phyloP scores from a whole-genome alignment of 2,113 vertebrate genomes.

The Prunella fulvescens region DNA sequence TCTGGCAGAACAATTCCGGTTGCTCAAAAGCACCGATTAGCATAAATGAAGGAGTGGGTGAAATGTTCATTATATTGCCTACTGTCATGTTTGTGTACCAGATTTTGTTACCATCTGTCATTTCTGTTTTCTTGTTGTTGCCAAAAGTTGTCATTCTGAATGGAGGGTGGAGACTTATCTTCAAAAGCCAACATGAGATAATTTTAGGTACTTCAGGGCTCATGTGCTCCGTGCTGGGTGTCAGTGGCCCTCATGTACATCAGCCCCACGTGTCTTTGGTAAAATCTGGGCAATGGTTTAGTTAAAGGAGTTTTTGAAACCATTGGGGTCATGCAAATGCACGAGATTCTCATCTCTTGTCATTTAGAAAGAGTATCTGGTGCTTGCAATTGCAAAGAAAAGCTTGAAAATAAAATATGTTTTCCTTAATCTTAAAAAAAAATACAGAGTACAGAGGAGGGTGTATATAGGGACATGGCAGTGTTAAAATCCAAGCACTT shows the following conservation, averaged over 20 bases:
- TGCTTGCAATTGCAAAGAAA: background rate
- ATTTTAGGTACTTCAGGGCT: slow-evolving; percentile 50
- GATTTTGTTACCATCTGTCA: slow-evolving; percentile 67
- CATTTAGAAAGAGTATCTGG: background rate
- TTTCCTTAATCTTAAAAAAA: background rate
- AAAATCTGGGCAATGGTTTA: background rate
- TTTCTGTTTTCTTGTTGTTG: slow-evolving; percentile 60
- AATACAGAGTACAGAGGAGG: background rate
- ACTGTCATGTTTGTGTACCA: slow-evolving; percentile 65
- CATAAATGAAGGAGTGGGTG: slow-evolving; percentile 48
- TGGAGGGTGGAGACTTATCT: slow-evolving; percentile 38
- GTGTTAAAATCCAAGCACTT: background rate
- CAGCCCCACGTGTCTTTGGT: background rate
- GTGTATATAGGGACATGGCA: rapidly evolving
- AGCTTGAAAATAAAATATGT: background rate
- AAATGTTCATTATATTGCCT: slow-evolving; percentile 48
- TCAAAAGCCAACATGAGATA: slow-evolving; percentile 7
- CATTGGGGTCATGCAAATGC: background rate
- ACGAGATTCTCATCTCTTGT: background rate
- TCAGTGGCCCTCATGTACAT: background rate
- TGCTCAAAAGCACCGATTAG: slow-evolving; percentile 24
- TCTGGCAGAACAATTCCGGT: slow-evolving; percentile 32
- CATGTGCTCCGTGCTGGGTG: background rate
- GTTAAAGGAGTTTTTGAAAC: background rate
- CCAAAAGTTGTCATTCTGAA: slow-evolving; percentile 64